Percentiles rank a stretch among this genome's conserved stretches.
phyloP scores from a whole-genome alignment of 2,797 vertebrate species.

The Manis javanica region DNA sequence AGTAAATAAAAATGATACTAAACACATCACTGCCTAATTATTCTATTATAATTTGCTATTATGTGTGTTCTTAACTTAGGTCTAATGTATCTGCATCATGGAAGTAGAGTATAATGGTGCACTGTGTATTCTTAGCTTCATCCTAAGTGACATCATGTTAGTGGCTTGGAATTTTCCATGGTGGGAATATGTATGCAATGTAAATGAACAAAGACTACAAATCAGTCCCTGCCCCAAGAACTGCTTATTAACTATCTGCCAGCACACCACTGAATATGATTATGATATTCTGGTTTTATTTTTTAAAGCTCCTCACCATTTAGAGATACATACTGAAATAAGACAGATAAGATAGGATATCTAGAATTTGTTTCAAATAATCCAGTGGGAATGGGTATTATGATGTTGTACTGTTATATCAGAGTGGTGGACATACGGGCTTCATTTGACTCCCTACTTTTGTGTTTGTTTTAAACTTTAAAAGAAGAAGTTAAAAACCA shows the following conservation, averaged over 20 bases:
- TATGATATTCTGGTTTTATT: not conserved
- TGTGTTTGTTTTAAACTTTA: constrained; percentile 15
- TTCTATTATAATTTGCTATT: constrained; percentile 31
- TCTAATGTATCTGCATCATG: not conserved
- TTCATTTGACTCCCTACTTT: not conserved
- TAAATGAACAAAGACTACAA: not conserved
- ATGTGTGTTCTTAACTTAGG: not conserved
- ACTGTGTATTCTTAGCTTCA: not conserved
- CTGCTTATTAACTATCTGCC: not conserved
- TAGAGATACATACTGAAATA: constrained; percentile 5
- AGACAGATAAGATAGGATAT: not conserved
- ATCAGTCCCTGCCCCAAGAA: not conserved
- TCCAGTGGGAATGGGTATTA: not conserved
- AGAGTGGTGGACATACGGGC: not conserved
- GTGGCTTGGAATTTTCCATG: not conserved
- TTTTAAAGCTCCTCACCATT: constrained; percentile 13
- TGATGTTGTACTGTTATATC: not conserved
- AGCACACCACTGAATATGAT: not conserved
- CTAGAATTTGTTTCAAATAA: constrained; percentile 34
- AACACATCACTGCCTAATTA: not conserved
- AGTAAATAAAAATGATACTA: constrained; percentile 15
- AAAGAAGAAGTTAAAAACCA: constrained; percentile 6
- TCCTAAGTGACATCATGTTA: not conserved
- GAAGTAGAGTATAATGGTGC: not conserved
- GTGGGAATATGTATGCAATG: not conserved